phyloP scores from a whole-genome alignment of 2,888 invertebrate species.

The Teleiodes luculella region DNA sequence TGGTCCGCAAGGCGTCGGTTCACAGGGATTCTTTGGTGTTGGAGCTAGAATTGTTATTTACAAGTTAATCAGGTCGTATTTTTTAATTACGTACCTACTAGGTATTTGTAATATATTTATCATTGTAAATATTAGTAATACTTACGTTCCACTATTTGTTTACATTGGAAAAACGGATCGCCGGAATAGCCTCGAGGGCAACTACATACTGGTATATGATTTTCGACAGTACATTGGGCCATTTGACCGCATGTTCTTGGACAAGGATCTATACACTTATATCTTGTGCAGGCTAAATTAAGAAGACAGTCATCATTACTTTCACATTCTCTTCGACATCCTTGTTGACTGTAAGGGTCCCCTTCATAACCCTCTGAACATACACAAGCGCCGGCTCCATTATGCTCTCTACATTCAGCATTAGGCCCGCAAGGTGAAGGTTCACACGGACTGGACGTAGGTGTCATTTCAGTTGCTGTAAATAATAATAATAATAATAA shows the following conservation, averaged over 20 bases:
- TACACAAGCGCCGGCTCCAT: slow-evolving; percentile 90
- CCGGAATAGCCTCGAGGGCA: slow-evolving; percentile 88
- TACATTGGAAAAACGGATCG: slow-evolving; percentile 89
- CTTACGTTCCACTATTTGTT: slow-evolving; percentile 68
- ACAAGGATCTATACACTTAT: slow-evolving; percentile 91
- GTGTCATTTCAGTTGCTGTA: slow-evolving; percentile 80
- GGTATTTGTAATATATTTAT: too few relatives aligned
- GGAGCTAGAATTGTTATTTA: slow-evolving; percentile 40
- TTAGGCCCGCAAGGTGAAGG: slow-evolving; percentile 92
- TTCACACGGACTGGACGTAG: slow-evolving; percentile 85
- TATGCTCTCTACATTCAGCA: slow-evolving; percentile 89
- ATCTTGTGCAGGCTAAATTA: slow-evolving; percentile 86
- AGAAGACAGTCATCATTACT: slow-evolving; percentile 86
- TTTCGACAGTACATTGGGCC: slow-evolving; percentile 87
- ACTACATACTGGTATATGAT: slow-evolving; percentile 87
- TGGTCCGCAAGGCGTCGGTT: slow-evolving; percentile 91
- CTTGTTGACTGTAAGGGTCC: slow-evolving; percentile 86
- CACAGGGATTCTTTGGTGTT: slow-evolving; percentile 84
- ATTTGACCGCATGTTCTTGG: slow-evolving; percentile 89
- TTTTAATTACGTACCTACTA: too few relatives aligned
- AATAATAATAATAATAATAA: too few relatives aligned
- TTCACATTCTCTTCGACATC: slow-evolving; percentile 88
- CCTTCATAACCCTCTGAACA: slow-evolving; percentile 89
- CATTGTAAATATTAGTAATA: slow-evolving; percentile 15
- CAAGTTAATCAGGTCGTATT: background rate